Base-by-base conservation (phyloP, 2,797 vertebrate genomes). In the Gambelia wislizenii region DNA sequence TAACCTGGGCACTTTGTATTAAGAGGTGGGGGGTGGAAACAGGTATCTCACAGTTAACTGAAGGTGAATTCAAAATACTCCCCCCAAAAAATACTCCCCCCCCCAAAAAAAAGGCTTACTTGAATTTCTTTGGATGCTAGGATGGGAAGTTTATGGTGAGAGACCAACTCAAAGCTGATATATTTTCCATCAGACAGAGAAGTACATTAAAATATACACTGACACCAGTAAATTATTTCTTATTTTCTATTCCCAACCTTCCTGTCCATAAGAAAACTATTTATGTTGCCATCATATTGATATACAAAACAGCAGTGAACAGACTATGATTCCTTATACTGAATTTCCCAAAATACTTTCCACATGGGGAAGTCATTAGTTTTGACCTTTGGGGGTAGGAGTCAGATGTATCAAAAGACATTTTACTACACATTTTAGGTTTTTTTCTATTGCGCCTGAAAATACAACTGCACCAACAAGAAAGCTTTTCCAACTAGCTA, bases 111-210 rank as follows among this genome's bases (percentile, higher is more conserved):
- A 0, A 59, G 52, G 83, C 42, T 88, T 85, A 91, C 87, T 78
- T 1, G 22, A 72, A 89, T 88, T 89, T 87, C 92, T 89, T 47
- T 59, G 64, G 6, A 2, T 42, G 77, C 90, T 88, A 42, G 76
- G 85, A 85, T 2, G 72, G 84, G 85, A 91, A 84, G 95, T 96
- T 96, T 94, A 94, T 78, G 90, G 95, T 0, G 42, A 92, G 90
- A 95, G 95, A 95, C 92, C 94, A 94, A 92, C 92, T 96, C 89
- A 91, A 95, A 95, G 95, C 89, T 96, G 92, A 96, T 91, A 86
- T 92, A 91, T 94, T 96, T 95, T 95, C 95, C 92, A 95, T 95
- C 94, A 95, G 95, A 95, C 95, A 96, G 96, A 96, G 96, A 95
- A 90, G 93, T 92, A 93, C 95, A 93, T 95, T 95, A 95, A 94